Percentiles rank a stretch among this genome's conserved stretches.
phyloP scores from a whole-genome alignment of 2,113 vertebrate species.

The Sprattus sprattus region DNA sequence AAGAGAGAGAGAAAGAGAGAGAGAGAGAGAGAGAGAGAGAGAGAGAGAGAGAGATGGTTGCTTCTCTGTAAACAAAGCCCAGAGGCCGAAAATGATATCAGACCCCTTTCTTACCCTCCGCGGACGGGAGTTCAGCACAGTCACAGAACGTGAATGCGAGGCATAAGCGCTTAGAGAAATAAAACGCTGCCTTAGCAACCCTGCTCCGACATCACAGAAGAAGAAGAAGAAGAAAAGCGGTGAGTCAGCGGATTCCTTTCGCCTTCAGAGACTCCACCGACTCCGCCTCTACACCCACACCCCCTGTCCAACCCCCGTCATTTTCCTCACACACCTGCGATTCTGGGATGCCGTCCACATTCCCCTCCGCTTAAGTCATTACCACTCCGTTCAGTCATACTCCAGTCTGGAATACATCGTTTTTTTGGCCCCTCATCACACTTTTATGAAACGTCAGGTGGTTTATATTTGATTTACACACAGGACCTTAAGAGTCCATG shows the following conservation, averaged over 20 bases:
- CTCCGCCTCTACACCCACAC: background rate
- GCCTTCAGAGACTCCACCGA: background rate
- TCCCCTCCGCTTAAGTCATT: slow-evolving; percentile 29
- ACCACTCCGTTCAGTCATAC: background rate
- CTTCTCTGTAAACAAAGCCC: background rate
- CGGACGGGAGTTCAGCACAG: background rate
- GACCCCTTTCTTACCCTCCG: background rate
- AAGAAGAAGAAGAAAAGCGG: background rate
- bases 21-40: background rate
- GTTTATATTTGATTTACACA: background rate
- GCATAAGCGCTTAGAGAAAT: background rate
- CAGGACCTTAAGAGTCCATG: background rate
- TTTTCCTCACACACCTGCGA: slow-evolving; percentile 24
- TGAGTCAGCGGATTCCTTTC: slow-evolving; percentile 32
- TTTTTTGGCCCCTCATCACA: background rate
- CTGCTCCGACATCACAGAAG: background rate
- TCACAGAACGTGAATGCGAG: background rate
- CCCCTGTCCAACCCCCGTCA: slow-evolving; percentile 9
- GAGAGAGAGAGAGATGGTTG: background rate
- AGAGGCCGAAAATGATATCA: background rate
- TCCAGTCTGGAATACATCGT: background rate
- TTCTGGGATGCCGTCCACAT: slow-evolving; percentile 27
- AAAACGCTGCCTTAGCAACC: background rate
- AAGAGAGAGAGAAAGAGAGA: background rate
- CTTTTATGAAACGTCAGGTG: background rate